Percentiles rank a stretch among this genome's conserved stretches.
These are phyloP conservation scores for Platyrinchus mystaceus DNA, from an alignment of 2,797 vertebrate species.

Conservation along the genomic window DNA sequence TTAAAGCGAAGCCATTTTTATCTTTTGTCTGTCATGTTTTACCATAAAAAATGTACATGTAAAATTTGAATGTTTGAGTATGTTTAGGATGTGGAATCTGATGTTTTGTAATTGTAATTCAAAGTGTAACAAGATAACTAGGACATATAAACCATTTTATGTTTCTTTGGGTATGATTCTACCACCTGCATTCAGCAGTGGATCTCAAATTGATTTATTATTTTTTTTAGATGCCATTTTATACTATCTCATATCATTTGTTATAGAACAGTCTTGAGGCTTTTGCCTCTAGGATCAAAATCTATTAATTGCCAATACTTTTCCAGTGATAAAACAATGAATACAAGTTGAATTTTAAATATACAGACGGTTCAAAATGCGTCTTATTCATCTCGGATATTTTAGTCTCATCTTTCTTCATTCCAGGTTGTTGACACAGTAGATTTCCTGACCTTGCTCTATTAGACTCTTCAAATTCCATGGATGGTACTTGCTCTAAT, in stretches of 20 bases:
- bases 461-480: background rate
- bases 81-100: background rate
- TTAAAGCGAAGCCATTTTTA: slow-evolving; percentile 55
- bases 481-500: background rate
- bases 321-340: background rate
- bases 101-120: background rate
- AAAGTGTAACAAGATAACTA: background rate
- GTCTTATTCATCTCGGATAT: background rate
- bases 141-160: background rate
- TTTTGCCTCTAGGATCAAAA: background rate
- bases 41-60: background rate
- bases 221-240: background rate
- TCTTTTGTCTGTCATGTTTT: slow-evolving; percentile 60
- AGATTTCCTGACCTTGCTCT: background rate
- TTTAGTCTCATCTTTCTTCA: background rate
- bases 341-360: background rate
- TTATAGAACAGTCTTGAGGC: background rate
- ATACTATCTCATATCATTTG: background rate
- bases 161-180: background rate
- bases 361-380: background rate
- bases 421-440: background rate
- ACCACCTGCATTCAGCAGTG: background rate
- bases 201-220: background rate
- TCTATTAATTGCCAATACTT: background rate
- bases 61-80: background rate